These are phyloP conservation scores for Penaeus vannamei DNA, from an alignment of 1,140 invertebrate genomes.

Conservation along the genomic window DNA sequence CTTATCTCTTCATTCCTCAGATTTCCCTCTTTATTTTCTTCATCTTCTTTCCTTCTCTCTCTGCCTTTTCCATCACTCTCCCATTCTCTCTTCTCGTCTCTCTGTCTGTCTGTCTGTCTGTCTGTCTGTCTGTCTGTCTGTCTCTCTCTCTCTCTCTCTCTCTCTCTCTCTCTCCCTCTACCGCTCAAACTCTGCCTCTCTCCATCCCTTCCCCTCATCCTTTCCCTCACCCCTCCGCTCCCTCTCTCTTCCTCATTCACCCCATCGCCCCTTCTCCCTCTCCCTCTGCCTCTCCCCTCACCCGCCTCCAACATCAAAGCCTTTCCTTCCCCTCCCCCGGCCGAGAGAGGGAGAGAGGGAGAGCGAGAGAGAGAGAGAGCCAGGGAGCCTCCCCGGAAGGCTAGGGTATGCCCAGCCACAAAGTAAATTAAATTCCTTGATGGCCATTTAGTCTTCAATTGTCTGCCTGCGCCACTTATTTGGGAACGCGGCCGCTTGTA, in stretches of 20 bases:
- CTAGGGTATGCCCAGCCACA: conserved; percentile 64
- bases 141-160: not conserved
- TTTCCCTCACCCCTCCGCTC: not conserved
- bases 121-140: not conserved
- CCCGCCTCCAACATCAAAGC: conserved; percentile 14
- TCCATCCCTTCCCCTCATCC: not conserved
- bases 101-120: not conserved
- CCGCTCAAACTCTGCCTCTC: not conserved
- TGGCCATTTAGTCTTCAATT: conserved; percentile 68
- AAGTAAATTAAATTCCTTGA: conserved; percentile 69
- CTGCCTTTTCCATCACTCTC: not conserved
- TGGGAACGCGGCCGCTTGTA: conserved; percentile 41
- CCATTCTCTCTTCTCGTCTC: not conserved
- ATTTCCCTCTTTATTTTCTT: not conserved
- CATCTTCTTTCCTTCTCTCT: not conserved
- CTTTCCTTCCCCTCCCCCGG: conserved; percentile 33
- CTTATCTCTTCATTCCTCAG: not conserved
- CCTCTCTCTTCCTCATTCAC: not conserved
- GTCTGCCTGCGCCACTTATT: conserved; percentile 65
- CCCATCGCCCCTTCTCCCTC: conserved; percentile 1
- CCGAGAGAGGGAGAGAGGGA: too few relatives aligned
- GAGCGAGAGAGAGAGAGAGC: too few relatives aligned
- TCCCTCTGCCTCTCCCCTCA: not conserved
- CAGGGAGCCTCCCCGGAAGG: not conserved
- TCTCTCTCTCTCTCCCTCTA: not conserved